Base-by-base conservation (phyloP, 2,797 vertebrate genomes). In the Coilia nasus region DNA sequence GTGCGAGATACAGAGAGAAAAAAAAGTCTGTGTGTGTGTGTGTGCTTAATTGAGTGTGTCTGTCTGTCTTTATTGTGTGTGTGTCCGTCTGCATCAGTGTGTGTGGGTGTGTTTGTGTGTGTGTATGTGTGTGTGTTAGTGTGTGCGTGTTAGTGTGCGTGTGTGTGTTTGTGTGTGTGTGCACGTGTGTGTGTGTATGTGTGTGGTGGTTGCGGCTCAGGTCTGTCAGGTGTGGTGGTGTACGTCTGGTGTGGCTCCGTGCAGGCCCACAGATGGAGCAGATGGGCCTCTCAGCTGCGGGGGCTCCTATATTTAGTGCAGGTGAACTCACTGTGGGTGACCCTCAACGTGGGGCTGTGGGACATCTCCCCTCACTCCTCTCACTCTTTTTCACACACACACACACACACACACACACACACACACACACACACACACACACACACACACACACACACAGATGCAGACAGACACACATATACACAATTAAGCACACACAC, bases 221-320 rank as follows among this genome's bases (percentile, higher is more conserved):
- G 81, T 82, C 17, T 81, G 23, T 83, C 21, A 60, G 46, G 23
- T 83, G 59, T 62, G 35, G n/a, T 9, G n/a, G 60, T 82, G 83
- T 86, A 71, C 54, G 59, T 56, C 60, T 64, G 86, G 85, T 83
- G 67, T 83, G 80, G 78, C 56, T 54, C 47, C 83, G 84, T 67
- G 41, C 71, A 41, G 15, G 17, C 19, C 17, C 35, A 78, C 82
- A 87, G 85, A 85, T 86, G 59, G 85, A 83, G 84, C 85, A 89
- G 83, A 89, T 82, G 85, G 83, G 87, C 84, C 60, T 81, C 41
- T 86, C 14, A 57, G 85, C 83, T 81, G 80, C 44, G 60, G 82
- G 86, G 59, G 15, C 64, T 88, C 81, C 87, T 87, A 71, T 85
- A 84, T 86, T 82, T 87, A 86, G 81, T 50, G 28, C n/a, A 23